Evolutionary conservation across 1,140 invertebrate species (phyloP), one percentile per base, ranked within the genome.

Genomic region (Scaptomyza pallida): DNA sequence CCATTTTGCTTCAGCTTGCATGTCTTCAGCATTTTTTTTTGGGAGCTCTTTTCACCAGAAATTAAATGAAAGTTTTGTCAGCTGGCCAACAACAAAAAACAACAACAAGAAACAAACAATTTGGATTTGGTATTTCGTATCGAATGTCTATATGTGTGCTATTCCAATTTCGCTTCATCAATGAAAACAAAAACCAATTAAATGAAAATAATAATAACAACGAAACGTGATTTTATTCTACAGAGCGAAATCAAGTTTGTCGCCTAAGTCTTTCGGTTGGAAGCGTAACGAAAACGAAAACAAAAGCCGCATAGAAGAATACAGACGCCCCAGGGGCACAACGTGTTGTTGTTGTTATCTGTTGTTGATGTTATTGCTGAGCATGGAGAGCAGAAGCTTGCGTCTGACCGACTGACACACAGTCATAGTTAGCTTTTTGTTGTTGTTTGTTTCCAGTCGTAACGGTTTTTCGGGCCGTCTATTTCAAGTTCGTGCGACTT

Each of bases 281-380:
- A 57, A 86, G 61, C 82, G 81, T 88, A 86, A 86, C 81, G 81
- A 86, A 86, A 86, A 75, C 70, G 81, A 86, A 86, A 86, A 81
- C 73, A 86, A 86, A 83, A 50, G 59, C 48, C 67, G 43, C 48
- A 54, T 54, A 63, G 60, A n/a, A 37, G 33, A 37, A 37, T 5
- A 37, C 33, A 37, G 57, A 61, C 45, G 30, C 13, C 56, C n/a
- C 35, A 44, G 55, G 43, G 16, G 12, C 45, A 60, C 26, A 43
- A 69, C 44, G 33, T 4, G 12, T 35, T n/a, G 33, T 30, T 30
- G 26, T 5, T 9, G 8, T 30, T n/a, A n/a, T n/a, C n/a, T n/a
- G n/a, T n/a, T n/a, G n/a, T n/a, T n/a, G n/a, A n/a, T n/a, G n/a
- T n/a, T 21, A 21, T 21, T 30, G 26, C n/a, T 35, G 12, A 35